Conservation (phyloP, 2,888 invertebrate species). For the Mimachlamys varia region DNA sequence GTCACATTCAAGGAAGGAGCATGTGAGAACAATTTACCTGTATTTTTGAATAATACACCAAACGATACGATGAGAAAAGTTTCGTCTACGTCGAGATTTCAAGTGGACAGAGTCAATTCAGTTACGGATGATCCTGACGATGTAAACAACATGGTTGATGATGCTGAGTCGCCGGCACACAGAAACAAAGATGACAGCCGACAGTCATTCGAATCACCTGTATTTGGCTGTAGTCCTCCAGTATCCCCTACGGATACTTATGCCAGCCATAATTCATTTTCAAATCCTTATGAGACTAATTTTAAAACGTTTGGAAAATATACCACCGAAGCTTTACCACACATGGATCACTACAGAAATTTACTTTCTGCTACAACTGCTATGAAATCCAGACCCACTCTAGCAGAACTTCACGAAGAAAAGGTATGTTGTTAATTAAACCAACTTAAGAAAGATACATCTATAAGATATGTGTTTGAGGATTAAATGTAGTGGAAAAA, state of each 20-base stretch:
- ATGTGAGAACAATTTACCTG: neutral
- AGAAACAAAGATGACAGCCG: constrained; percentile 37
- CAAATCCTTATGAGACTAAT: constrained; percentile 55
- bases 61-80: constrained; percentile 56
- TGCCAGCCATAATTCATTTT: constrained; percentile 59
- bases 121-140: constrained; percentile 64
- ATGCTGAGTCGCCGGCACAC: constrained; percentile 29
- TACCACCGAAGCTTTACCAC: constrained; percentile 74
- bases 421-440: constrained; percentile 59
- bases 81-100: constrained; percentile 70
- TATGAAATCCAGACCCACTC: constrained; percentile 78
- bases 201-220: constrained; percentile 47
- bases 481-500: no score
- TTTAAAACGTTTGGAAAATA: constrained; percentile 71
- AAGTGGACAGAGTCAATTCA: constrained; percentile 69
- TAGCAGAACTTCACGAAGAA: constrained; percentile 81
- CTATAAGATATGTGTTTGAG: no score
- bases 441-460: no score
- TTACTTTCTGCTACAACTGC: constrained; percentile 73
- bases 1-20: constrained; percentile 32
- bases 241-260: constrained; percentile 59
- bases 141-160: constrained; percentile 33
- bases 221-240: constrained; percentile 51
- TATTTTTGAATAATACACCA: neutral
- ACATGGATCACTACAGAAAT: constrained; percentile 75